Conservation (phyloP, 2,113 vertebrate genomes). For the Anolis carolinensis region DNA sequence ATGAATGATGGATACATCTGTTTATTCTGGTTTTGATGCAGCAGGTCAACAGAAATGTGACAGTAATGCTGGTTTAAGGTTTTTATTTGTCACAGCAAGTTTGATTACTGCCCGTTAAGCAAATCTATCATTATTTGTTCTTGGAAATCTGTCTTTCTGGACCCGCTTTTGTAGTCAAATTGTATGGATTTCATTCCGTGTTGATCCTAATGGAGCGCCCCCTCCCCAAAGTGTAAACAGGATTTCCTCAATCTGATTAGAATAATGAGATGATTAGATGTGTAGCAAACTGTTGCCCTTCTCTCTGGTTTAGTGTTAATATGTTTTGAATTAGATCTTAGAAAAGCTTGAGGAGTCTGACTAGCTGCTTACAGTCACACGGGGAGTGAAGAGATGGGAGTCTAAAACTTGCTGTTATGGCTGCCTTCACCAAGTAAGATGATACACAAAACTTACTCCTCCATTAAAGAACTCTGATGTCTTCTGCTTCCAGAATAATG, state of each 20-base stretch:
- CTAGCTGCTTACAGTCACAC: neutral
- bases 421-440: neutral
- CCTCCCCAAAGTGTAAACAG: neutral
- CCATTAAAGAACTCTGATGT: neutral
- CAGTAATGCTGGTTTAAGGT: neutral
- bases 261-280: slow-evolving; percentile 23
- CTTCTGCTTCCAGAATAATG: neutral
- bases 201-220: neutral
- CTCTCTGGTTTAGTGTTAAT: neutral
- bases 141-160: neutral
- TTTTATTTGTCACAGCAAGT: neutral
- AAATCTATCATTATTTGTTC: neutral
- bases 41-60: neutral
- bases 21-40: neutral
- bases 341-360: neutral
- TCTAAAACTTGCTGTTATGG: neutral
- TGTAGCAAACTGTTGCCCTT: slow-evolving; percentile 11
- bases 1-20: neutral
- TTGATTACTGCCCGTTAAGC: no score
- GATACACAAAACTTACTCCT: no score
- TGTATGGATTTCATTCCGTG: neutral
- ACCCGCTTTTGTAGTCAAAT: neutral
- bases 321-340: neutral
- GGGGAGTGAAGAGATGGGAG: neutral
- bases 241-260: slow-evolving; percentile 32